phyloP scores from a whole-genome alignment of 2,113 vertebrate genomes.

The Myocastor coypus region DNA sequence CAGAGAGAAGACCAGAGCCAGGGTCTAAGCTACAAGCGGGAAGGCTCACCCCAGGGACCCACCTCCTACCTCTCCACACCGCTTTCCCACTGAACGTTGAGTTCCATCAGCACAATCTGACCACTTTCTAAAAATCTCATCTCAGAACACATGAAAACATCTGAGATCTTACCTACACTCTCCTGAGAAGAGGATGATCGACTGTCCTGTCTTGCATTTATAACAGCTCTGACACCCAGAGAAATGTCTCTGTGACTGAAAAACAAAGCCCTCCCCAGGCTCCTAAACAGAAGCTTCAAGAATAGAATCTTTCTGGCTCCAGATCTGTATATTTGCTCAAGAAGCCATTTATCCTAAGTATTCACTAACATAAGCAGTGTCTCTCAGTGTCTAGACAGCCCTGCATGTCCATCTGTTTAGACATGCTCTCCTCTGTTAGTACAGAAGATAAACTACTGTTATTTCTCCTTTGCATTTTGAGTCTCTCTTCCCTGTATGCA shows the following conservation, averaged over 20 bases:
- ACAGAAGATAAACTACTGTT: conserved; percentile 55
- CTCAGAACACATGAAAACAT: neutral
- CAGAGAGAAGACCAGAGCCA: neutral
- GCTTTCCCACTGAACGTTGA: neutral
- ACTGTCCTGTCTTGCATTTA: neutral
- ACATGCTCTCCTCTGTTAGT: conserved; percentile 2
- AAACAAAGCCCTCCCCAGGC: neutral
- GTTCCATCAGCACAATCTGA: neutral
- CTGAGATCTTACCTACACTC: neutral
- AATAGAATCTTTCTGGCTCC: neutral
- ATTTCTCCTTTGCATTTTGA: conserved; percentile 62
- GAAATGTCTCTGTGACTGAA: neutral
- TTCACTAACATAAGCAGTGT: neutral
- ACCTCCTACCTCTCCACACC: neutral
- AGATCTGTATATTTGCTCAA: neutral
- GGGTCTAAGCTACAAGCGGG: neutral
- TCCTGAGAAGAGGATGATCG: neutral
- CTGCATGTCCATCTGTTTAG: conserved; percentile 65
- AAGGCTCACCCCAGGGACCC: neutral
- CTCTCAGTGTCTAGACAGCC: conserved; percentile 38
- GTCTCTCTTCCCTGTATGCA: conserved; percentile 52
- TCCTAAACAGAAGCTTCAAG: neutral
- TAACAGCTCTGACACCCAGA: neutral
- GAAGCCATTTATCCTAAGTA: neutral
- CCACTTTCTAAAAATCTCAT: neutral